Evolutionary conservation across 2,888 invertebrate genomes (phyloP).

Genomic region (Mactromeris polynyma): DNA sequence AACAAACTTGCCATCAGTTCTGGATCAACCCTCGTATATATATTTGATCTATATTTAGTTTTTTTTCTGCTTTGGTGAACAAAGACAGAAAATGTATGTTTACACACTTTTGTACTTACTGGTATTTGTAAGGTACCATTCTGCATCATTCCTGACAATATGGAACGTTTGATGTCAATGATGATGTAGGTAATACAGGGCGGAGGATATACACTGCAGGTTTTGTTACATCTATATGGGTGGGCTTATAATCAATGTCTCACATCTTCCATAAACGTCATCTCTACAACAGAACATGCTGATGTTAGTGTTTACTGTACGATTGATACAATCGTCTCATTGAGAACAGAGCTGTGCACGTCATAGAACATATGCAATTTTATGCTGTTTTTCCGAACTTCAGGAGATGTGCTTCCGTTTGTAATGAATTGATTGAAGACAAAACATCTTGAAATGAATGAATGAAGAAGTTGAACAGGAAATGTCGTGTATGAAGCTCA

Average conservation of each 20-base stretch:
- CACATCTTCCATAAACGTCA: background rate
- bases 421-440: no score
- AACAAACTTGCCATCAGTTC: no score
- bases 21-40: background rate
- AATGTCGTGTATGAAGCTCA: no score
- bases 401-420: no score
- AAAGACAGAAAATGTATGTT: background rate
- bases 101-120: background rate
- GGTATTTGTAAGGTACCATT: background rate
- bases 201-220: background rate
- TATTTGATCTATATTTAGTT: background rate
- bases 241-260: background rate
- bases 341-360: background rate
- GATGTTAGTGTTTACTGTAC: background rate
- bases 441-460: no score
- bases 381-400: no score
- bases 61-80: background rate
- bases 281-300: background rate
- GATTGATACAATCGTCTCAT: background rate
- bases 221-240: conserved; percentile 2
- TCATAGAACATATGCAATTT: no score
- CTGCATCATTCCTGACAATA: background rate
- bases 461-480: no score
- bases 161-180: background rate
- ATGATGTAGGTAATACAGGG: background rate